phyloP scores from a whole-genome alignment of 2,797 vertebrate genomes.

The Dicrostonyx torquatus region DNA sequence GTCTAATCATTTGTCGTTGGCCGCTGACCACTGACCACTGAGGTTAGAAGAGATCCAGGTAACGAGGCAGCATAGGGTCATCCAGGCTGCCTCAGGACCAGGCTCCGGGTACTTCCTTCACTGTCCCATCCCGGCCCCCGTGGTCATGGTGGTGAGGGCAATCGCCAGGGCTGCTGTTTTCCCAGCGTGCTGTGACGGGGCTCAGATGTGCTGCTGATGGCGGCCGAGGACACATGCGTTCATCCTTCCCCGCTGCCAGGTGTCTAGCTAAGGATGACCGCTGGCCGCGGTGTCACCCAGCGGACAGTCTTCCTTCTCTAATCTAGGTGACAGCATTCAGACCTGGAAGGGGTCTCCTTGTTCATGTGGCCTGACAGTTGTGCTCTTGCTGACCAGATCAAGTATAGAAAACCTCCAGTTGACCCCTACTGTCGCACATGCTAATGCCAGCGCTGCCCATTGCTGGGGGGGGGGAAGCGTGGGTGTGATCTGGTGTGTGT shows the following conservation, averaged over 20 bases:
- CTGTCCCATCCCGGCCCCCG: neutral
- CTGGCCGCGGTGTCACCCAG: too few species aligned
- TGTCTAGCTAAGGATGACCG: neutral
- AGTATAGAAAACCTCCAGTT: neutral
- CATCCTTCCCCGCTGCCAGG: neutral
- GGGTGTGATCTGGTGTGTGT: neutral
- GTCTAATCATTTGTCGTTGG: neutral
- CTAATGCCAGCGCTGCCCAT: neutral
- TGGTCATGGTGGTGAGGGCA: neutral
- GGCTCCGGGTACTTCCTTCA: too few species aligned
- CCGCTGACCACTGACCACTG: neutral
- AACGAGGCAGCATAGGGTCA: rapidly evolving
- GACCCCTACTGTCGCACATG: too few species aligned
- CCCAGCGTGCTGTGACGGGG: neutral
- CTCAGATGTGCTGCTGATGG: neutral
- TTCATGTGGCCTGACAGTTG: neutral
- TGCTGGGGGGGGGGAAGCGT: too few species aligned
- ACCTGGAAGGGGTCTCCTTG: neutral
- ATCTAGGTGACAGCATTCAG: neutral
- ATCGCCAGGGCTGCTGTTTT: neutral
- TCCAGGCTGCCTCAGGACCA: neutral
- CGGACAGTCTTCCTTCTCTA: neutral
- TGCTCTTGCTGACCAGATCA: neutral
- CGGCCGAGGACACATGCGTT: rapidly evolving
- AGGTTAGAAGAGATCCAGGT: neutral